phyloP scores from a whole-genome alignment of 2,888 invertebrate species.

The Dioctria rufipes region DNA sequence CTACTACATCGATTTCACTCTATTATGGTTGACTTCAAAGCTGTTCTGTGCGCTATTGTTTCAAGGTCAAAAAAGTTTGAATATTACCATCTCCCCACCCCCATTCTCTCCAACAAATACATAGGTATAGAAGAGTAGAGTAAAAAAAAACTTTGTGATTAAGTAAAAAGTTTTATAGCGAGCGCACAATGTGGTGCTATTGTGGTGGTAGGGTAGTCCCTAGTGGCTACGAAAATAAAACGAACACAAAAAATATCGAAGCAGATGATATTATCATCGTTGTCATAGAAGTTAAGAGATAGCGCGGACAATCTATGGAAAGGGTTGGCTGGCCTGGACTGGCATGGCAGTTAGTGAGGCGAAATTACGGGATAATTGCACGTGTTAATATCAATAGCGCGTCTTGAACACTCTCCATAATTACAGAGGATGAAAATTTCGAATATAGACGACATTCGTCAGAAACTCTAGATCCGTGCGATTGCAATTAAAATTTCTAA shows the following conservation, averaged over 20 bases:
- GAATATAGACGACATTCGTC: background rate
- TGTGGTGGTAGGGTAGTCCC: too few species aligned
- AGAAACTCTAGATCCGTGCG: background rate
- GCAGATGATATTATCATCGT: constrained; percentile 5
- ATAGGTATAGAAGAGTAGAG: background rate
- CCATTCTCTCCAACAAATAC: background rate
- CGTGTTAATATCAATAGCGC: constrained; percentile 11
- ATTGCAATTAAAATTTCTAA: background rate
- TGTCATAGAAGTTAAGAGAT: constrained; percentile 3
- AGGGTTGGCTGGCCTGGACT: background rate
- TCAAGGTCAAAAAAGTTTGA: constrained; percentile 27
- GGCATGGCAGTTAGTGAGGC: background rate
- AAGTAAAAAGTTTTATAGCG: constrained; percentile 19
- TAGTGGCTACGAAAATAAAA: background rate
- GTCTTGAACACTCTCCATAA: background rate
- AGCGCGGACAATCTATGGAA: background rate
- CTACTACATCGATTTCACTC: constrained; percentile 20
- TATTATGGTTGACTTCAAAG: background rate
- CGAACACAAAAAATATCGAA: constrained; percentile 14
- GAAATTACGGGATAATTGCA: constrained; percentile 17
- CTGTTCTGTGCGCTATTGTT: too few species aligned
- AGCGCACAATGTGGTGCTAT: too few species aligned
- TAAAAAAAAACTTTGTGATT: constrained; percentile 29
- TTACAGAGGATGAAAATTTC: background rate
- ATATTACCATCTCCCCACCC: constrained; percentile 5